Evolutionary conservation across 2,797 vertebrate species (phyloP), one percentile per base, ranked within the genome.

Genomic region (Lithobates pipiens): DNA sequence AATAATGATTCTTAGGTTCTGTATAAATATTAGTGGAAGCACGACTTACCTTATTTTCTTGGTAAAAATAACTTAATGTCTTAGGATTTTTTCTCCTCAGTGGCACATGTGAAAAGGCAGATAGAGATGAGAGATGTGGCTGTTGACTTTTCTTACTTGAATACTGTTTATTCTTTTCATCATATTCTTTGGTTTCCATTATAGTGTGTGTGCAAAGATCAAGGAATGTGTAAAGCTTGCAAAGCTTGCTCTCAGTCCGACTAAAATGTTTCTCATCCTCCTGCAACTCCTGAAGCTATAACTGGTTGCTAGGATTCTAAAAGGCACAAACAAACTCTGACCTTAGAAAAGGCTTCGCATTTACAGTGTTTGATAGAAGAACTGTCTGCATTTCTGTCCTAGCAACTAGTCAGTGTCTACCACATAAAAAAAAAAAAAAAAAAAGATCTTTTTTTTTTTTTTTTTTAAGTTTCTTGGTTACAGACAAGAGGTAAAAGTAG

Each of bases 31-130:
- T 16, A 15, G 42, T 44, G 42, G 13, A n/a, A 16, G 13, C 10
- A 10, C 2, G 32, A 44, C 34, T 54, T 87, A 94, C 94, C 92
- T 89, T 79, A 72, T 50, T 9, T 72, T 34, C 44, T 46, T 89
- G 89, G 77, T 15, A 3, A 78, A 88, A 95, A 63, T 94, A 95
- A 85, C 92, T 94, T 79, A 89, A 90, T 80, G 94, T 92, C 1
- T 89, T 76, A 2, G 89, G 90, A 10, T 86, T 91, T 9, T 57
- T 89, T 68, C 89, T 93, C 2, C 88, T 57, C 29, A 88, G 46
- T 0, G 94, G 94, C 70, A 94, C 0, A 83, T 73, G 80, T 89
- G 93, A 88, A 88, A 92, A 93, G 75, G 91, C 79, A 0, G 94
- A 93, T 54, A 88, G 44, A 11, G 90, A 89, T 3, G 88, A 90